Percentiles rank a stretch among this genome's conserved stretches.
These are phyloP conservation scores for Cotesia glomerata DNA, from an alignment of 1,140 invertebrate genomes.

Conservation along the genomic window DNA sequence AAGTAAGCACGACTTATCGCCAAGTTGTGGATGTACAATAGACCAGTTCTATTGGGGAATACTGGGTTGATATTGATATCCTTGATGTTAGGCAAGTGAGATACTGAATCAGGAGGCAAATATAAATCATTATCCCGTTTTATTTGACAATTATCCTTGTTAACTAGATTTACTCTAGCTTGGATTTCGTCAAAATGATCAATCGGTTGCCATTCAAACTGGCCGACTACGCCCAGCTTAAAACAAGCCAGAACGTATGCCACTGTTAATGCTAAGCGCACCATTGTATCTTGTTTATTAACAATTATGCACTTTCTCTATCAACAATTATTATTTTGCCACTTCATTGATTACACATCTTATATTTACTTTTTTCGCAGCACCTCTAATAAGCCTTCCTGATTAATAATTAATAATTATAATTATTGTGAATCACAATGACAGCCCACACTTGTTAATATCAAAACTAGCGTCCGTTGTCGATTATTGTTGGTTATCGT, in stretches of 20 bases:
- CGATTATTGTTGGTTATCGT: not conserved
- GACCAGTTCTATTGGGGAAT: slow-evolving; percentile 90
- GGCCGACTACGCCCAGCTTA: slow-evolving; percentile 73
- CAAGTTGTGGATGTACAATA: slow-evolving; percentile 95
- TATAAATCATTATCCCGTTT: slow-evolving; percentile 84
- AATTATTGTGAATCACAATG: no score
- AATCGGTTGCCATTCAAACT: slow-evolving; percentile 86
- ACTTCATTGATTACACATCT: not conserved
- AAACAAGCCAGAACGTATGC: slow-evolving; percentile 49
- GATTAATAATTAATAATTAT: not conserved
- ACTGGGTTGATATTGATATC: slow-evolving; percentile 94
- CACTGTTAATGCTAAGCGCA: slow-evolving; percentile 19
- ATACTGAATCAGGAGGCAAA: slow-evolving; percentile 82
- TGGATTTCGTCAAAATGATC: slow-evolving; percentile 91
- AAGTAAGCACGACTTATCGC: slow-evolving; percentile 93
- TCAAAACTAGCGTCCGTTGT: slow-evolving; percentile 9
- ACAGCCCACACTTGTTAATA: slow-evolving; percentile 8
- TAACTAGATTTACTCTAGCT: slow-evolving; percentile 80
- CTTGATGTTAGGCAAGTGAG: slow-evolving; percentile 93
- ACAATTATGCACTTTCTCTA: not conserved
- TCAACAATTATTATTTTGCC: not conserved
- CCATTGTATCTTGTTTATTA: slow-evolving; percentile 9
- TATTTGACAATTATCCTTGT: slow-evolving; percentile 85
- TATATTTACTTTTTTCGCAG: not conserved
- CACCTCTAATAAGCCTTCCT: not conserved